Evolutionary conservation across 2,797 vertebrate genomes (phyloP).

Genomic region (Notolepis coatsorum): DNA sequence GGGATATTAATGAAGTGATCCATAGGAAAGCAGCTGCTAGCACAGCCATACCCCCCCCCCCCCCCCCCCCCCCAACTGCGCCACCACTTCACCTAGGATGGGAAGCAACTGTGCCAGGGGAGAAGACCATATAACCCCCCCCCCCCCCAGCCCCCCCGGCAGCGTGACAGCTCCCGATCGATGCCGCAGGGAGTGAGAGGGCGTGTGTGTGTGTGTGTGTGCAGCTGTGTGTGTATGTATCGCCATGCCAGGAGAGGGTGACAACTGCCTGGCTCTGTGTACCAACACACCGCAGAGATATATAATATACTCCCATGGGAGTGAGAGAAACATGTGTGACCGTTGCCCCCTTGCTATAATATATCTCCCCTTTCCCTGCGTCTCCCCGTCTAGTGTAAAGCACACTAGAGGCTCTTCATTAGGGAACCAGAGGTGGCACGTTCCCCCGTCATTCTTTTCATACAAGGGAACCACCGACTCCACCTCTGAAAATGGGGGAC

Average conservation of each 20-base stretch:
- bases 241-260: slow-evolving; percentile 75
- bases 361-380: slow-evolving; percentile 50
- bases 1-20: slow-evolving; percentile 83
- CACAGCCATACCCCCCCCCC: slow-evolving; percentile 18
- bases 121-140: slow-evolving; percentile 52
- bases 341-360: slow-evolving; percentile 50
- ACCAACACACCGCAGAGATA: slow-evolving; percentile 58
- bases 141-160: too few species aligned
- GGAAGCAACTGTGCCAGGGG: slow-evolving; percentile 54
- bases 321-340: slow-evolving; percentile 53
- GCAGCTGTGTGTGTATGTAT: slow-evolving; percentile 67
- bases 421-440: slow-evolving; percentile 32
- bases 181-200: slow-evolving; percentile 45
- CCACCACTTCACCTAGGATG: slow-evolving; percentile 56
- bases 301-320: slow-evolving; percentile 56
- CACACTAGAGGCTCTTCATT: slow-evolving; percentile 58
- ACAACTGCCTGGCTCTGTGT: slow-evolving; percentile 68
- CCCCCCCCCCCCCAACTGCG: slow-evolving; percentile 41
- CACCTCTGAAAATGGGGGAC: too few species aligned
- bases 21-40: slow-evolving; percentile 79
- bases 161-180: slow-evolving; percentile 68
- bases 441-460: slow-evolving; percentile 42
- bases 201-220: slow-evolving; percentile 36
- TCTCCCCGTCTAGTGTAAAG: slow-evolving; percentile 46
- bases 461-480: too few species aligned